A percentile compares a stretch with the other conserved stretches of the same genome.
These are phyloP conservation scores for Autographa gamma DNA, from an alignment of 2,888 invertebrate genomes.

Conservation along the genomic window DNA sequence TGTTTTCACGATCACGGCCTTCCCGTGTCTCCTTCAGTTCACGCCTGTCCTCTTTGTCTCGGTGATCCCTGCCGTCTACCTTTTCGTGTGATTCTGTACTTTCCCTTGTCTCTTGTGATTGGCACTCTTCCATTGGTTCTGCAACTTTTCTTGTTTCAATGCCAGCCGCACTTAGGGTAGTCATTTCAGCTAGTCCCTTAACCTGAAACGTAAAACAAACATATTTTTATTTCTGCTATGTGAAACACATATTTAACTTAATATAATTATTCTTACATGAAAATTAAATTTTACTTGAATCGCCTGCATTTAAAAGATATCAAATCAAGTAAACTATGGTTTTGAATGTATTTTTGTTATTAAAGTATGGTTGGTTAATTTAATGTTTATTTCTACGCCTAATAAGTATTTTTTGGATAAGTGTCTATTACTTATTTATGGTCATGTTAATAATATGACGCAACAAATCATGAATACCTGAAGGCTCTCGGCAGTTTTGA, in stretches of 20 bases:
- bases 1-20: constrained; percentile 76
- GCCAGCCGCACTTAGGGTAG: constrained; percentile 92
- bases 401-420: too few species aligned
- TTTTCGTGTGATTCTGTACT: constrained; percentile 77
- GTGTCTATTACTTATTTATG: too few species aligned
- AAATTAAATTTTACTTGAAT: too few species aligned
- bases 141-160: constrained; percentile 85
- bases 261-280: too few species aligned
- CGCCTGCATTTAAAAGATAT: too few species aligned
- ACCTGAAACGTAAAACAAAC: constrained; percentile 84
- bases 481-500: constrained; percentile 97
- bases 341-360: too few species aligned
- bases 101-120: constrained; percentile 77
- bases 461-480: constrained; percentile 87
- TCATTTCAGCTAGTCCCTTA: constrained; percentile 97
- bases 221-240: not conserved
- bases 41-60: constrained; percentile 80
- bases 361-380: too few species aligned
- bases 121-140: constrained; percentile 87
- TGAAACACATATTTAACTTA: not conserved
- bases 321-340: too few species aligned
- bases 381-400: too few species aligned
- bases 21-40: constrained; percentile 78
- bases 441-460: too few species aligned
- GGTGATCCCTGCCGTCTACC: constrained; percentile 75